These are phyloP conservation scores for Latrodectus elegans DNA, from an alignment of 2,888 invertebrate species.

Conservation along the genomic window DNA sequence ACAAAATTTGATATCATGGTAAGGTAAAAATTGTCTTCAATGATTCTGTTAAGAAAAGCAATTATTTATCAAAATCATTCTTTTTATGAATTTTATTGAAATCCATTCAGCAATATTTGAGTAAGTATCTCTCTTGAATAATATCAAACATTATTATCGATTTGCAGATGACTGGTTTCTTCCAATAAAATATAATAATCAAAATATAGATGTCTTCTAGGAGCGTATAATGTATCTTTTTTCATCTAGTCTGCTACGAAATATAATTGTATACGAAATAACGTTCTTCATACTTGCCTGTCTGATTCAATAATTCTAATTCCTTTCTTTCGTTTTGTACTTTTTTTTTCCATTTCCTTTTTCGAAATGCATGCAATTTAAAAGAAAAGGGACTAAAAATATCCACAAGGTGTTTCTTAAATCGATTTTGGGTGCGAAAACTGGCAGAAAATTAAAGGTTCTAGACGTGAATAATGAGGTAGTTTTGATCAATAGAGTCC, in stretches of 20 bases:
- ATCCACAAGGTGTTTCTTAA: constrained; percentile 7
- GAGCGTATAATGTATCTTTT: background rate
- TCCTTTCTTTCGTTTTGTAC: background rate
- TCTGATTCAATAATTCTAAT: constrained; percentile 3
- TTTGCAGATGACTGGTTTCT: background rate
- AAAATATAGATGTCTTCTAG: background rate
- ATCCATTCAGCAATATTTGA: too few species aligned
- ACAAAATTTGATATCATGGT: too few species aligned
- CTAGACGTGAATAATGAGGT: constrained; percentile 21
- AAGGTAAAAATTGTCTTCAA: too few species aligned
- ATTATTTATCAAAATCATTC: too few species aligned
- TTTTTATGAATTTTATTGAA: too few species aligned
- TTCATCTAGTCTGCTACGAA: background rate
- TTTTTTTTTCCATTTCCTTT: background rate
- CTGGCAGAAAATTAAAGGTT: constrained; percentile 37
- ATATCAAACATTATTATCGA: background rate
- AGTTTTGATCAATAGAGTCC: constrained; percentile 31
- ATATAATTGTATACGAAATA: background rate
- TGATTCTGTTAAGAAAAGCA: too few species aligned
- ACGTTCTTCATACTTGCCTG: background rate
- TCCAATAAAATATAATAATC: background rate
- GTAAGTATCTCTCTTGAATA: background rate
- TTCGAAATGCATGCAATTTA: constrained; percentile 14
- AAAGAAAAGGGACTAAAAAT: constrained; percentile 5
- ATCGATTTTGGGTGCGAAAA: constrained; percentile 23